These are phyloP conservation scores for Mythimna impura DNA, from an alignment of 2,888 invertebrate species.

Conservation along the genomic window DNA sequence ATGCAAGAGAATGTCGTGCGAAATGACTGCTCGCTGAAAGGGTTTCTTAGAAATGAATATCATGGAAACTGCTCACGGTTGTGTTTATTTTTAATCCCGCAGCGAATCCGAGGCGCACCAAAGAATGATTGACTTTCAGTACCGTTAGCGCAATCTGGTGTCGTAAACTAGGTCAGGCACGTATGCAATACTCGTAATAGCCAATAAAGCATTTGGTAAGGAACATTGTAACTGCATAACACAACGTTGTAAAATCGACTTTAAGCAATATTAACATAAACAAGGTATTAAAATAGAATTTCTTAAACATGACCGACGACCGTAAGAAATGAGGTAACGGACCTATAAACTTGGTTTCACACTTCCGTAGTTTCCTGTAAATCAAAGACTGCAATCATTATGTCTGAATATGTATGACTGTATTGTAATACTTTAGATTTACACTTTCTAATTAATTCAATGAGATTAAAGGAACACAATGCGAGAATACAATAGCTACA, in stretches of 20 bases:
- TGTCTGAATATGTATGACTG: conserved; percentile 20
- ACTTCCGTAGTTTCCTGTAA: conserved; percentile 20
- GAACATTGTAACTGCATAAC: conserved; percentile 50
- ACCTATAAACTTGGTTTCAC: conserved; percentile 25
- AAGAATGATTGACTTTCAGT: conserved; percentile 64
- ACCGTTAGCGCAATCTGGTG: conserved; percentile 70
- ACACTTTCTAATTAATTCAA: conserved; percentile 35
- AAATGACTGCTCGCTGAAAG: conserved; percentile 68
- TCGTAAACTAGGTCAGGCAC: conserved; percentile 76
- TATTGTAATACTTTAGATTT: conserved; percentile 14
- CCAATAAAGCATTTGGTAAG: conserved; percentile 57
- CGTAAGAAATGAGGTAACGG: conserved; percentile 15
- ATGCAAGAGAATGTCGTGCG: conserved; percentile 67
- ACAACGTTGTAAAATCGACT: conserved; percentile 38
- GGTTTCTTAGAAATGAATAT: conserved; percentile 61
- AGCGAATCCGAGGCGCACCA: conserved; percentile 46
- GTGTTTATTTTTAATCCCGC: conserved; percentile 63
- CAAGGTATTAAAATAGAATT: conserved; percentile 51
- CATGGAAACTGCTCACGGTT: conserved; percentile 51
- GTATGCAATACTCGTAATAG: conserved; percentile 63
- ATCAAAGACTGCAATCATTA: conserved; percentile 5
- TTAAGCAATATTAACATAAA: conserved; percentile 63
- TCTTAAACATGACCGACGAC: conserved; percentile 16
- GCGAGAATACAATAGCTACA: conserved; percentile 15
- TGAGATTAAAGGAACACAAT: conserved; percentile 40